These are phyloP conservation scores for Melanotaenia parkinsoni DNA, from an alignment of 2,797 vertebrate species.

Conservation along the genomic window DNA sequence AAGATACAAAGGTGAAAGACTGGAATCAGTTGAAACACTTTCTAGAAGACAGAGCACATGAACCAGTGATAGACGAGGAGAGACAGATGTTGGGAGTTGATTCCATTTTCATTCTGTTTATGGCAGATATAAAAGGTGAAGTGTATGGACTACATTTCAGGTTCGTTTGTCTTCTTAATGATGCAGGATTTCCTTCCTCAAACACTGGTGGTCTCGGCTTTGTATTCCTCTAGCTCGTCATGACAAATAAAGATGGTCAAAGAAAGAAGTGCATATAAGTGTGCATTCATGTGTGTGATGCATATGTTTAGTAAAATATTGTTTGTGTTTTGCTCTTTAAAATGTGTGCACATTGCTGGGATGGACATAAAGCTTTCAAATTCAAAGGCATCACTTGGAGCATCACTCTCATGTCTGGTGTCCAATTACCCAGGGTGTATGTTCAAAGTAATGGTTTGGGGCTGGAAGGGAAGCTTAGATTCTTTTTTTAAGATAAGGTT, in stretches of 20 bases:
- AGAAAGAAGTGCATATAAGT: constrained; percentile 8
- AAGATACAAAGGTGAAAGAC: constrained; percentile 43
- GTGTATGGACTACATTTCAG: constrained; percentile 50
- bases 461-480: constrained; percentile 44
- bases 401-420: constrained; percentile 40
- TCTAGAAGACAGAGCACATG: constrained; percentile 23
- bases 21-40: constrained; percentile 31
- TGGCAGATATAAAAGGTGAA: constrained; percentile 49
- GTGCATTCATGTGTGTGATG: neutral
- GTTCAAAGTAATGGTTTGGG: constrained; percentile 58
- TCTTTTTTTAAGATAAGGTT: constrained; percentile 60
- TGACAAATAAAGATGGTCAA: constrained; percentile 20
- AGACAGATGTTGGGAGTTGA: constrained; percentile 45
- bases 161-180: constrained; percentile 51
- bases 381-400: constrained; percentile 35
- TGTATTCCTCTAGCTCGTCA: constrained; percentile 35
- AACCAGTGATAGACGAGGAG: constrained; percentile 13
- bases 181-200: constrained; percentile 41
- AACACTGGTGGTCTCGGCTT: constrained; percentile 40
- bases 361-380: constrained; percentile 17
- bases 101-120: constrained; percentile 45
- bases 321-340: constrained; percentile 10
- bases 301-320: constrained; percentile 6
- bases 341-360: constrained; percentile 8
- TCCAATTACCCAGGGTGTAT: constrained; percentile 52